Evolutionary conservation across 2,888 invertebrate species (phyloP), one percentile per base, ranked within the genome.

Genomic region (Calliscelio sp.): DNA sequence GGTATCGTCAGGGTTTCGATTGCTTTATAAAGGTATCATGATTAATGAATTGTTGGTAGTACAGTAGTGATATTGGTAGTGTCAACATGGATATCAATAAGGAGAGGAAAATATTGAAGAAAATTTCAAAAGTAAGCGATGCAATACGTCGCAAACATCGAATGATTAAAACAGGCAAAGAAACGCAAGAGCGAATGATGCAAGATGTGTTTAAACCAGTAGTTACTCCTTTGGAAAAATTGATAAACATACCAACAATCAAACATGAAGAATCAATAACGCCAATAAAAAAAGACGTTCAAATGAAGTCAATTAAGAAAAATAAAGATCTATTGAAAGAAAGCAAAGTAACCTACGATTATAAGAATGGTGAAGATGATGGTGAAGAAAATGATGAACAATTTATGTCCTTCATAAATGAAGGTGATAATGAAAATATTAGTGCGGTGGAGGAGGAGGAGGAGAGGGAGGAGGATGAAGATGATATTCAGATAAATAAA

Each of bases 1-100:
- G 53, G 24, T 70, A 70, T 35, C 35, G 70, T 16, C 41, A 70
- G n/a, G 70, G 70, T 57, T 70, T 70, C 28, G 70, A 70, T 70
- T 25, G 22, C 18, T 68, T 68, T 53, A 68, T 68, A 38, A 53
- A 53, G 22, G 46, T 68, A 55, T 24, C 32, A 32, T 57, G 57
- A 57, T 32, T 16, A 5, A 57, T 32, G 32, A 57, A 57, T 57
- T 57, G 16, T 32, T 18, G 18, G 32, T 18, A 57, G 57, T 57
- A 32, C 32, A 32, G 32, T 32, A 16, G 16, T 57, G 32, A 57
- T 3, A 32, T 57, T 57, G 32, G 16, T 5, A 16, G 38, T 38
- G 38, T 38, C 38, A 38, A 38, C 38, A 38, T 38, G 38, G 38
- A 38, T 38, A 10, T 22, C 14, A 11, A 61, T 2, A 61, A 61